Evolutionary conservation across 2,113 vertebrate genomes (phyloP), one percentile per base, ranked within the genome.

Genomic region (Dasyurus viverrinus): DNA sequence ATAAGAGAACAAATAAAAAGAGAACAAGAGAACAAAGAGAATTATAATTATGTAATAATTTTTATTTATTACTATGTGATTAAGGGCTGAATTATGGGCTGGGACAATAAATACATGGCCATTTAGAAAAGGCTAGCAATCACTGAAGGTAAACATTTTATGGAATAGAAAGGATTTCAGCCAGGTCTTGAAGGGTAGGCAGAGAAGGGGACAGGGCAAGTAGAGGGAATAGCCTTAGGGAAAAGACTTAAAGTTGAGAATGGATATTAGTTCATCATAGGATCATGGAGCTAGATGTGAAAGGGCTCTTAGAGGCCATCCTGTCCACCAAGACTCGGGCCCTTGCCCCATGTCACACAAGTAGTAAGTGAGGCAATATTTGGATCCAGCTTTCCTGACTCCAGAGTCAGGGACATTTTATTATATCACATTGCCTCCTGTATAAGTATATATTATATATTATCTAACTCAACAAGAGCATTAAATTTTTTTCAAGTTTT

Each of bases 341-440:
- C 95, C 96, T 93, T 53, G 89, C n/a, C 36, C 57, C 12, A 0
- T 8, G 46, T 90, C 89, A 16, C n/a, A 89, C 46, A 54, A 47
- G 93, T 94, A 92, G 95, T 95, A 96, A 95, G n/a, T 54, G 91
- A 93, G 93, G 48, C 54, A 2, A 53, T 47, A 36, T 50, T 94
- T 60, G 89, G 92, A 46, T 47, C 60, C 42, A 0, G 84, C 53
- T 68, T 9, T 24, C 0, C 30, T 84, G 47, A 24, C 54, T 96
- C 6, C 23, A 46, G 90, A 54, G 30, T 68, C 11, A 68, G 60
- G 30, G 30, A 36, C 36, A 68, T 36, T 68, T 68, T 36, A 36
- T 68, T 68, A 68, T 68, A 68, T 1, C 5, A 68, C 12, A 68
- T 30, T 68, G 11, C 12, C 30, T 68, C 1, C 30, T 6, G 14